Base-by-base conservation (phyloP, 2,888 invertebrate genomes). In the Pseudeuparius sepicola region DNA sequence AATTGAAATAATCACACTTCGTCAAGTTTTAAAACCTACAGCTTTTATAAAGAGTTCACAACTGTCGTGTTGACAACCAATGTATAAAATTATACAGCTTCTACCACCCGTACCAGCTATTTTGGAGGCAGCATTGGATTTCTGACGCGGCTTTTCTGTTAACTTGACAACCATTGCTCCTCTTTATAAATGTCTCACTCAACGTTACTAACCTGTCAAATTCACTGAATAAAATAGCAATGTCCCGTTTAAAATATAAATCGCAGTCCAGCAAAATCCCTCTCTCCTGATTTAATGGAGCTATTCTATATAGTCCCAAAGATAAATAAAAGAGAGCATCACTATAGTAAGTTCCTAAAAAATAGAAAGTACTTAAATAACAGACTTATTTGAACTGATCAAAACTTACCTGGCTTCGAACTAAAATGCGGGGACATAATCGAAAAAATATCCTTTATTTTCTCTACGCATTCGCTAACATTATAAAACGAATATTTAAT, bases 281-380 rank as follows among this genome's bases (percentile, higher is more conserved):
- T 43, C 65, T 61, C 14, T 70, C 64, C 51, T 83, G 70, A 31
- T 67, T 56, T 2, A 49, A 39, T 7, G 78, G 75, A 24, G 82
- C 73, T 30, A 84, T 71, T 48, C 70, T 67, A 55, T 84, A 78
- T 14, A 85, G 56, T 2, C 78, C 80, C 31, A 84, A 63, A 0
- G 86, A 85, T 15, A 86, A 57, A 55, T 80, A 86, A 61, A 86
- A 87, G 14, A 86, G 60, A 2, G 80, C 75, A 59, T 83, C 80
- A 46, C 78, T 78, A 55, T 84, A 87, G 53, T 86, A 85, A 3
- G 78, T 71, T 34, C 75, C 77, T 66, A 53, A 39, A 51, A 52
- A 31, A 67, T 43, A 65, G 16, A n/a, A 32, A 6, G 20, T 7
- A 20, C 20, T 20, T 20, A 6, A 20, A 20, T 20, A 7, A 20